Percentiles rank a stretch among this genome's conserved stretches.
Evolutionary conservation across 2,797 vertebrate genomes (phyloP).

Genomic region (Muscicapa comitata): DNA sequence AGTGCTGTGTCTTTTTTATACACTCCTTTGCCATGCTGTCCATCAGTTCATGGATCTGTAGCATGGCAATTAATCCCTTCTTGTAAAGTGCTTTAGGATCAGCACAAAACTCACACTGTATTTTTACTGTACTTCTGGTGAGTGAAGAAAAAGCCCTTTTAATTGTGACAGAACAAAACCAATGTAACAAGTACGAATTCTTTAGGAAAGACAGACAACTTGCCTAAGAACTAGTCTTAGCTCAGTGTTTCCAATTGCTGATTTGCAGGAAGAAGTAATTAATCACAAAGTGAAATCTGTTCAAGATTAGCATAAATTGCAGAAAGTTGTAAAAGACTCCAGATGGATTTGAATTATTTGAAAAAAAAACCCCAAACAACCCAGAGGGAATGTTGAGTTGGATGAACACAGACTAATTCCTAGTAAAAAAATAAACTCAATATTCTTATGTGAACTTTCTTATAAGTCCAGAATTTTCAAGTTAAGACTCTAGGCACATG

Average conservation of each 20-base stretch:
- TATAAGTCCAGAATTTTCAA: background rate
- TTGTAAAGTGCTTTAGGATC: background rate
- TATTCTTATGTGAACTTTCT: background rate
- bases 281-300: slow-evolving; percentile 15
- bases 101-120: background rate
- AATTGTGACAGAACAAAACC: background rate
- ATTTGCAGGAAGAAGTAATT: slow-evolving; percentile 14
- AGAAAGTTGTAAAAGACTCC: slow-evolving; percentile 13
- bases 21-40: background rate
- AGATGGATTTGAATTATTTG: background rate
- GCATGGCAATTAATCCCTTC: background rate
- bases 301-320: slow-evolving; percentile 19
- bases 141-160: background rate
- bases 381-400: background rate
- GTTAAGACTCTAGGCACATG: background rate
- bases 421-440: background rate
- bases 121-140: background rate
- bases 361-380: background rate
- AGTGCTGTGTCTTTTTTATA: background rate
- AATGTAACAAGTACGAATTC: background rate
- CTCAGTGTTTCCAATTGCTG: background rate
- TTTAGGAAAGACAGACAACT: background rate
- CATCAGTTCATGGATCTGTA: background rate
- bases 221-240: background rate
- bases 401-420: background rate